Percentiles rank a stretch among this genome's conserved stretches.
phyloP scores from a whole-genome alignment of 2,113 vertebrate genomes.

The Ploceus nigricollis region DNA sequence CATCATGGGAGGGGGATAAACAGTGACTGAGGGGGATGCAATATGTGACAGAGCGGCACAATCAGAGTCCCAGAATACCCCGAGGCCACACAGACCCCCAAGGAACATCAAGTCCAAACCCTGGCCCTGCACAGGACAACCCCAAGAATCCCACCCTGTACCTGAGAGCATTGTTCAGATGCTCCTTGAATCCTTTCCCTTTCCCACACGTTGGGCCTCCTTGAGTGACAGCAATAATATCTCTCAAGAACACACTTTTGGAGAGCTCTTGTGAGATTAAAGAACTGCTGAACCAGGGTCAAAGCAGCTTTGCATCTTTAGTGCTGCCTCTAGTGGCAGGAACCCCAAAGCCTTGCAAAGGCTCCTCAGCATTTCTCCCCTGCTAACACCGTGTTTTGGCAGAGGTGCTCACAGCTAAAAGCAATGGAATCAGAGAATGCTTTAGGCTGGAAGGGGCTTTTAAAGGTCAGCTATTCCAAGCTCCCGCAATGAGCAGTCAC shows the following conservation, averaged over 20 bases:
- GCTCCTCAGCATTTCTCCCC: too few relatives aligned
- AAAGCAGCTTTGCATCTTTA: neutral
- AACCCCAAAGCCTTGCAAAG: neutral
- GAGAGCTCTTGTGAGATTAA: neutral
- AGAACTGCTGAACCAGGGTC: neutral
- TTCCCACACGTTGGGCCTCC: neutral
- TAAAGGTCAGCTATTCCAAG: neutral
- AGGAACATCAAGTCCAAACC: rapidly evolving
- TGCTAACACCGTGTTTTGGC: rapidly evolving
- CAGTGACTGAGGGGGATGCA: neutral
- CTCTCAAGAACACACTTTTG: neutral
- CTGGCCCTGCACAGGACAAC: neutral
- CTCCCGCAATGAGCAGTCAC: too few relatives aligned
- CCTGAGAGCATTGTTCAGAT: rapidly evolving
- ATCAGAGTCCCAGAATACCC: neutral
- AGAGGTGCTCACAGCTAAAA: neutral
- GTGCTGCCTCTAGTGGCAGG: rapidly evolving
- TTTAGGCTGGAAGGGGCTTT: neutral
- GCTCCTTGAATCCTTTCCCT: neutral
- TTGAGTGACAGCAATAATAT: neutral
- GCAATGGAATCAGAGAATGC: too few relatives aligned
- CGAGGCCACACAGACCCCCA: neutral
- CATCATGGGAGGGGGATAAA: rapidly evolving
- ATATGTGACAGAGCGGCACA: neutral
- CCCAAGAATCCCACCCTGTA: neutral